phyloP scores from a whole-genome alignment of 2,113 vertebrate species.

The Nettapus auritus region DNA sequence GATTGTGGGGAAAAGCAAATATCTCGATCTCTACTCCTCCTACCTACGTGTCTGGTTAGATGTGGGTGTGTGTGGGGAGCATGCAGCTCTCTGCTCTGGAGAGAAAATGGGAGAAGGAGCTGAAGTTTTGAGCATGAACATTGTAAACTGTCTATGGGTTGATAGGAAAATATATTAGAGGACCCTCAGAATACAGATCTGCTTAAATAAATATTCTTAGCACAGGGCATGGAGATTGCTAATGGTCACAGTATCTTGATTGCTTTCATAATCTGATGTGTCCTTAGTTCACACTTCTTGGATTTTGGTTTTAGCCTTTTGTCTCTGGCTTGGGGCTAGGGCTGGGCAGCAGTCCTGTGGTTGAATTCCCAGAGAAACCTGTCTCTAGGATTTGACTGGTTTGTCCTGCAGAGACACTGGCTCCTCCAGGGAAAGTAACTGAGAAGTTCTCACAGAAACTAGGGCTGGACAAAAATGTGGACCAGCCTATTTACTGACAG shows the following conservation, averaged over 20 bases:
- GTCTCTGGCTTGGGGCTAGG: background rate
- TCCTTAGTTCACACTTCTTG: background rate
- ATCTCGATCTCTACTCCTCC: rapidly evolving
- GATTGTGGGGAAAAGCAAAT: background rate
- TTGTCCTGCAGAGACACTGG: background rate
- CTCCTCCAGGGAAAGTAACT: background rate
- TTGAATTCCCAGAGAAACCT: background rate
- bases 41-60: background rate
- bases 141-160: background rate
- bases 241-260: background rate
- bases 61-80: background rate
- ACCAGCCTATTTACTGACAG: background rate
- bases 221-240: background rate
- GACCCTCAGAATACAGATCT: background rate
- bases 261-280: background rate
- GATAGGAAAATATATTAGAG: background rate
- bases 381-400: background rate
- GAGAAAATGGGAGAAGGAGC: background rate
- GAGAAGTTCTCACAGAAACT: background rate
- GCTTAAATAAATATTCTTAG: constrained; percentile 8
- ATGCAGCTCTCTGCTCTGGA: background rate
- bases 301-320: background rate
- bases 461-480: background rate
- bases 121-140: background rate
- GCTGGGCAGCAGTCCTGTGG: background rate